Evolutionary conservation across 2,797 vertebrate species (phyloP).

Genomic region (Huso huso): DNA sequence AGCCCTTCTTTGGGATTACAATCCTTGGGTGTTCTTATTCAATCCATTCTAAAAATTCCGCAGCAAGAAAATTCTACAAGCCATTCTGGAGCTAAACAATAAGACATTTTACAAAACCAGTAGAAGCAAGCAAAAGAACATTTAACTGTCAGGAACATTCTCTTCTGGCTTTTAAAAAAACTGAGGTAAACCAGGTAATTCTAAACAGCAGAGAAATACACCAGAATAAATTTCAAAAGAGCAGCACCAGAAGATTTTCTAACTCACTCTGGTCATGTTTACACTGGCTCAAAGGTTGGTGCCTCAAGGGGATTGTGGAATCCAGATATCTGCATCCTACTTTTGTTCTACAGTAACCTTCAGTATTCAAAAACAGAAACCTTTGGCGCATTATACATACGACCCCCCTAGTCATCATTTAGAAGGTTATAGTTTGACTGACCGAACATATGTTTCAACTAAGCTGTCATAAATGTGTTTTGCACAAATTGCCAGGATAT

Average conservation of each 20-base stretch:
- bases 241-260: background rate
- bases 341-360: background rate
- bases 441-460: background rate
- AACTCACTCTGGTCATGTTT: background rate
- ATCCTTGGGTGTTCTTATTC: no score
- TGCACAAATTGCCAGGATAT: no score
- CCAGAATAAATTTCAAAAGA: conserved; percentile 41
- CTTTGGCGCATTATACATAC: background rate
- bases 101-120: no score
- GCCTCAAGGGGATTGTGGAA: background rate
- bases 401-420: background rate
- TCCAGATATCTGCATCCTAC: background rate
- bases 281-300: background rate
- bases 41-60: no score
- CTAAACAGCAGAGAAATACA: conserved; percentile 47
- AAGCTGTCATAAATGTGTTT: no score
- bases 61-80: no score
- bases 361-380: conserved; percentile 3
- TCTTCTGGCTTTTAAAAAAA: background rate
- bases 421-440: background rate
- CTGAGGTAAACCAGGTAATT: background rate
- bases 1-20: no score
- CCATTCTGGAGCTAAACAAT: no score
- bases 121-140: no score
- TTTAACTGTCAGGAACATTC: background rate